phyloP scores from a whole-genome alignment of 2,797 vertebrate species.

The Myotis daubentonii region DNA sequence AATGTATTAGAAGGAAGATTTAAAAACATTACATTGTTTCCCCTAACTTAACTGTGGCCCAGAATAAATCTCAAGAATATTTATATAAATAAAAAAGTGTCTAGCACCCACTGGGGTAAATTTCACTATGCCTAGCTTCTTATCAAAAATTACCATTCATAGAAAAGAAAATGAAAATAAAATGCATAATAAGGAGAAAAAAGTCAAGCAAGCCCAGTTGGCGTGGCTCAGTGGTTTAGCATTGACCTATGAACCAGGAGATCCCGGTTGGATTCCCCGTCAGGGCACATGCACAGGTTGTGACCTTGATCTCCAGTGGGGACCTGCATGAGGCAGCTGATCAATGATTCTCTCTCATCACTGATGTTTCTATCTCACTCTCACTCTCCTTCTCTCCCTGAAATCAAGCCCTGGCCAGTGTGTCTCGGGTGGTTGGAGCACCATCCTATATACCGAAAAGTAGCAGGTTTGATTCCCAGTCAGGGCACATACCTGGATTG shows the following conservation, averaged over 20 bases:
- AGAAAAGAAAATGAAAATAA: not conserved
- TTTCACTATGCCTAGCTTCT: not conserved
- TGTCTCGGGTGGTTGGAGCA: not conserved
- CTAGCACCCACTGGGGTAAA: not conserved
- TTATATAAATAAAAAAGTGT: not conserved
- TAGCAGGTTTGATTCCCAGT: not conserved
- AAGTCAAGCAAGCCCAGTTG: not conserved
- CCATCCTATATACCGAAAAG: not conserved
- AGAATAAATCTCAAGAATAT: slow-evolving; percentile 4
- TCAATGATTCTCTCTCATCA: too few relatives aligned
- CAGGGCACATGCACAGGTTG: too few relatives aligned
- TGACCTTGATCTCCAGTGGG: too few relatives aligned
- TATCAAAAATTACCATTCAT: not conserved
- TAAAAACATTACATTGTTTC: not conserved
- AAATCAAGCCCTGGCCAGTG: not conserved
- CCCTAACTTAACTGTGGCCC: not conserved
- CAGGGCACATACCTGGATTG: not conserved
- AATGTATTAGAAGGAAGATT: not conserved
- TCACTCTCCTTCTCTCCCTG: too few relatives aligned
- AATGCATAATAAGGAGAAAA: not conserved
- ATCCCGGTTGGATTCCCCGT: too few relatives aligned
- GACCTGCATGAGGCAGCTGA: too few relatives aligned
- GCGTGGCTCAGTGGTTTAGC: too few relatives aligned
- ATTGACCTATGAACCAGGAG: too few relatives aligned
- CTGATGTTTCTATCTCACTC: too few relatives aligned